Percentiles rank a stretch among this genome's conserved stretches.
phyloP scores from a whole-genome alignment of 2,888 invertebrate species.

The Gisinianus flammeolus region DNA sequence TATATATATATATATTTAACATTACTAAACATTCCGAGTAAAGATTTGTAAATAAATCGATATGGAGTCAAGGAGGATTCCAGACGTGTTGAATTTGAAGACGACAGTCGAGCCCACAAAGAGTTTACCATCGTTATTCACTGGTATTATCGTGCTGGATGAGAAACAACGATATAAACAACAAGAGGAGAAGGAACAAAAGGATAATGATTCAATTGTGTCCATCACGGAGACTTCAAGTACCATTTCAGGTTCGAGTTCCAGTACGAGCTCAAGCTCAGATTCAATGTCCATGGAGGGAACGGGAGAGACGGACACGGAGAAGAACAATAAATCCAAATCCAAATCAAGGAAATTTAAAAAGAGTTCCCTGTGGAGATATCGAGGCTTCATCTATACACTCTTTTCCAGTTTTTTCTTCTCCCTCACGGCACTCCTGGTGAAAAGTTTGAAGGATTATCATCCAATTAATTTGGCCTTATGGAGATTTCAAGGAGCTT shows the following conservation, averaged over 20 bases:
- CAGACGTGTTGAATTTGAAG: no score
- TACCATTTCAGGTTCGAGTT: not conserved
- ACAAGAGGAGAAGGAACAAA: not conserved
- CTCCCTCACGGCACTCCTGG: constrained; percentile 52
- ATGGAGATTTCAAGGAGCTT: constrained; percentile 55
- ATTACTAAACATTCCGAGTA: no score
- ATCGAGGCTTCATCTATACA: constrained; percentile 50
- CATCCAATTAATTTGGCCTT: constrained; percentile 53
- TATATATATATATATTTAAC: no score
- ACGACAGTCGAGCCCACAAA: no score
- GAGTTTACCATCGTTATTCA: no score
- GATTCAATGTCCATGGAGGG: not conserved
- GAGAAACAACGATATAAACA: not conserved
- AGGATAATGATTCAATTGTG: not conserved
- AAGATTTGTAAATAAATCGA: no score
- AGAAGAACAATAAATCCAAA: not conserved
- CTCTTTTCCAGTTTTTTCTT: constrained; percentile 49
- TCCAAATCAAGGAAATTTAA: not conserved
- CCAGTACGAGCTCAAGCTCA: not conserved
- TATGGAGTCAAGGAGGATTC: no score
- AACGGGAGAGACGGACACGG: not conserved
- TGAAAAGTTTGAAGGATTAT: constrained; percentile 49
- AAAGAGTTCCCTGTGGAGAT: constrained; percentile 8
- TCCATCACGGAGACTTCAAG: not conserved
- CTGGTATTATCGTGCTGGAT: not conserved